These are phyloP conservation scores for Cryptoblepharus egeriae DNA, from an alignment of 2,797 vertebrate genomes.

Conservation along the genomic window DNA sequence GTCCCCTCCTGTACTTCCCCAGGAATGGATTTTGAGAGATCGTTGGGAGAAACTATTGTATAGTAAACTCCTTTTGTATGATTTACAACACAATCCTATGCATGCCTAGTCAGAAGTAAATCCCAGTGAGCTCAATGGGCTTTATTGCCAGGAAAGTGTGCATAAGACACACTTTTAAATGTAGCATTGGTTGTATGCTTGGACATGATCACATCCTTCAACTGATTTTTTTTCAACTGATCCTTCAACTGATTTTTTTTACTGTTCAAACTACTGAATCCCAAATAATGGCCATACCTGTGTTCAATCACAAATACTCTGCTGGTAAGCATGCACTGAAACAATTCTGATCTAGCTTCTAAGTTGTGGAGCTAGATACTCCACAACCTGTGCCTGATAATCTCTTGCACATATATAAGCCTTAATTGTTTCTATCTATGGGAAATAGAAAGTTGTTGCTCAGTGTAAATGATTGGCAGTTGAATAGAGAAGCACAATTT, in stretches of 20 bases:
- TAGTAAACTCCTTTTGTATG: no score
- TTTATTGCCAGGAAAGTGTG: no score
- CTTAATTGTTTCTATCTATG: not conserved
- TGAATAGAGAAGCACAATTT: not conserved
- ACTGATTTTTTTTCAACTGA: not conserved
- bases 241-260: no score
- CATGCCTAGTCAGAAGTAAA: no score
- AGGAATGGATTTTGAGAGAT: no score
- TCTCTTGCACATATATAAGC: not conserved
- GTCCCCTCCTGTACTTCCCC: no score
- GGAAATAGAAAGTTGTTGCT: not conserved
- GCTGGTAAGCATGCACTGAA: not conserved
- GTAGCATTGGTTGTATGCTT: no score
- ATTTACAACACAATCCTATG: no score
- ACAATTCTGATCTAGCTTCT: not conserved
- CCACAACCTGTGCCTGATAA: not conserved
- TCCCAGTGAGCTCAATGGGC: no score
- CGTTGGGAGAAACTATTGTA: no score
- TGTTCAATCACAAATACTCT: not conserved
- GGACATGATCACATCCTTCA: not conserved
- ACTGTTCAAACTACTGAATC: not conserved
- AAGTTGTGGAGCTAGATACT: not conserved
- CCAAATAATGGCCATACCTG: not conserved
- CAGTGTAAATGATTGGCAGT: not conserved
- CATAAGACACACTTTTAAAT: no score